Base-by-base conservation (phyloP, 2,797 vertebrate species). In the Eulemur mongoz region DNA sequence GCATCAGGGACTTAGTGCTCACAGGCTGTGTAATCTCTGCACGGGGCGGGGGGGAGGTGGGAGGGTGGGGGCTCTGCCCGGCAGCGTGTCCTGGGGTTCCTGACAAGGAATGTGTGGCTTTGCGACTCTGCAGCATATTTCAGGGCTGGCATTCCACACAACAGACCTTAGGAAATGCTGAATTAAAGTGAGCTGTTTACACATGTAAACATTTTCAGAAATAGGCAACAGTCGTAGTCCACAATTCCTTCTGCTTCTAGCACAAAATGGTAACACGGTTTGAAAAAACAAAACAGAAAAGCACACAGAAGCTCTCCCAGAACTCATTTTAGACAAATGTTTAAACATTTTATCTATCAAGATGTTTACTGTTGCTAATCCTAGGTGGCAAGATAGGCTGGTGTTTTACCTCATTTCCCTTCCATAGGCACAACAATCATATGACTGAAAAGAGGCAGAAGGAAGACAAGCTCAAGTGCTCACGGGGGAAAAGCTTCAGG, bases 251-350 rank as follows among this genome's bases (percentile, higher is more conserved):
- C 50, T 9, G n/a, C 32, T 38, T 14, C 2, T 4, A 4, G 73
- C 67, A 63, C 32, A 25, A 79, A 72, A 40, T 0, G 43, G 40
- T 13, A 15, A 10, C 14, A 11, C 0, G 6, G 5, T 43, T 32
- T 38, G 22, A 35, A 43, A 84, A 72, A 32, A 2, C 13, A 8
- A 75, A 73, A 23, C 1, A 2, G 25, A 9, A 57, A 54, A 8
- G 20, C 1, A 32, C 15, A 48, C 0, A 1, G 69, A 90, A 63
- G 13, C 17, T 32, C 35, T 18, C 25, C 2, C 25, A 1, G 25
- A 12, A 1, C 45, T 75, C 23, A 0, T 1, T 1, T 12, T 6
- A 45, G 45, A 38, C 15, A 7, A 14, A 23, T 0, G 0, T 6
- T 2, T 30, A 14, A 23, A 1, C 17, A 0, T n/a, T 30, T 25